These are phyloP conservation scores for Antigone vipio DNA, from an alignment of 2,113 vertebrate species.

Conservation along the genomic window DNA sequence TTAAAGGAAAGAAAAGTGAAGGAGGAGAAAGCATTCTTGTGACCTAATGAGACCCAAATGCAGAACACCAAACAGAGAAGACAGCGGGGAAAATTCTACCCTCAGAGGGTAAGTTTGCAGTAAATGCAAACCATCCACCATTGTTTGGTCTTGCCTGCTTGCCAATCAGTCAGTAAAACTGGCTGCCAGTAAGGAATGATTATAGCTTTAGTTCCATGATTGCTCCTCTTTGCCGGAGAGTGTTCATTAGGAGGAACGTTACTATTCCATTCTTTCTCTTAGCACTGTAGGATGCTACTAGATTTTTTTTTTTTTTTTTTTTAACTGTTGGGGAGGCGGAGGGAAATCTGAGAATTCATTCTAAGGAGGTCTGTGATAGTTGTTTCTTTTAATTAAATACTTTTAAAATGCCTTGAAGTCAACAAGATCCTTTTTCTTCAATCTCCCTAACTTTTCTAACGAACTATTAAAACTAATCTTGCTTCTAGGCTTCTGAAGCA, in stretches of 20 bases:
- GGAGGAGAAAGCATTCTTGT: conserved; percentile 33
- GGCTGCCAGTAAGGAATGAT: conserved; percentile 59
- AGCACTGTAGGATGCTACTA: conserved; percentile 29
- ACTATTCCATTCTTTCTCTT: conserved; percentile 42
- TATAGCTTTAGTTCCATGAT: conserved; percentile 56
- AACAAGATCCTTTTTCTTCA: conserved; percentile 42
- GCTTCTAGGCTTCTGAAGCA: conserved; percentile 63
- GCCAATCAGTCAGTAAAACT: conserved; percentile 27
- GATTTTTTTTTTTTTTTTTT: background rate
- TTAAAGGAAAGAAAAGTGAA: conserved; percentile 23
- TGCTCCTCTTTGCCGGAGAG: conserved; percentile 37
- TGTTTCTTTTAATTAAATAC: conserved; percentile 59
- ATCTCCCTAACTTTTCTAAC: conserved; percentile 54
- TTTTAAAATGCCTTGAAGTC: conserved; percentile 54
- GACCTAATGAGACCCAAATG: conserved; percentile 19
- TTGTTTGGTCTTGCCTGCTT: conserved; percentile 30
- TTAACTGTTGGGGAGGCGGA: background rate
- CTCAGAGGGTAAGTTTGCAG: background rate
- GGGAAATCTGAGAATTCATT: conserved; percentile 12
- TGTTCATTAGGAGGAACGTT: conserved; percentile 49
- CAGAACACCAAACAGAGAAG: conserved; percentile 14
- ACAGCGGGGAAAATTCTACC: background rate
- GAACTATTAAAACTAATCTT: conserved; percentile 66
- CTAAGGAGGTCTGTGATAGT: conserved; percentile 6
- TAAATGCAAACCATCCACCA: conserved; percentile 43